These are phyloP conservation scores for Chironex yamaguchii DNA, from an alignment of 30 jellyfish, hydroid and myxozoan genomes.

Conservation along the genomic window DNA sequence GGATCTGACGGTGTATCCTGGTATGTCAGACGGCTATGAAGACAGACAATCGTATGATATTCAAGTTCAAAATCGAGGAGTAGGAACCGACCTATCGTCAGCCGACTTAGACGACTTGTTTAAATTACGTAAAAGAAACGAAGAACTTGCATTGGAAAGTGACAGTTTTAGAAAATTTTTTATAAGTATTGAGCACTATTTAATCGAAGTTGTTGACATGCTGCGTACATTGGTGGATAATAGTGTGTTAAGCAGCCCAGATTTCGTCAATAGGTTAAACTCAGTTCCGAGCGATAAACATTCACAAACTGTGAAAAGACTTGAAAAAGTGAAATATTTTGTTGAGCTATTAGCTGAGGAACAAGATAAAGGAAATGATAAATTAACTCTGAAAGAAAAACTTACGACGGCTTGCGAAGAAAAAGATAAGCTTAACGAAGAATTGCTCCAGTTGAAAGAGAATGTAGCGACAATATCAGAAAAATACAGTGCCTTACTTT, in stretches of 20 bases:
- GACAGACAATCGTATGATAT: conserved; percentile 29
- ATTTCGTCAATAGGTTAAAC: not conserved
- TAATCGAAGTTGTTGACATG: not conserved
- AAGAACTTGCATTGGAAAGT: not conserved
- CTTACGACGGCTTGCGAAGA: conserved; percentile 21
- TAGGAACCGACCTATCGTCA: conserved; percentile 61
- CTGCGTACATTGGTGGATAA: not conserved
- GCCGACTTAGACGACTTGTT: conserved; percentile 57
- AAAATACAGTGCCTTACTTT: conserved; percentile 9
- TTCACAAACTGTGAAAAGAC: not conserved
- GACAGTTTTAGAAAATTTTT: not conserved
- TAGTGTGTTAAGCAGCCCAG: not conserved
- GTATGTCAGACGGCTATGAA: not conserved
- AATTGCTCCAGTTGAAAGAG: conserved; percentile 15
- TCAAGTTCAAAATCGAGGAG: conserved; percentile 47
- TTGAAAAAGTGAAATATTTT: not conserved
- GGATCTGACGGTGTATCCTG: not conserved
- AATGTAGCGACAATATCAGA: conserved; percentile 34
- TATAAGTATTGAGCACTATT: not conserved
- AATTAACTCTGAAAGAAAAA: not conserved
- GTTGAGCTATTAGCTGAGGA: not conserved
- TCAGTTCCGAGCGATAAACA: not conserved
- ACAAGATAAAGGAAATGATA: not conserved
- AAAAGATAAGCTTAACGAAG: conserved; percentile 2
- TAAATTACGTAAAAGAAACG: not conserved